A percentile compares a stretch with the other conserved stretches of the same genome.
These are phyloP conservation scores for Phodopus roborovskii DNA, from an alignment of 2,113 vertebrate genomes.

Conservation along the genomic window DNA sequence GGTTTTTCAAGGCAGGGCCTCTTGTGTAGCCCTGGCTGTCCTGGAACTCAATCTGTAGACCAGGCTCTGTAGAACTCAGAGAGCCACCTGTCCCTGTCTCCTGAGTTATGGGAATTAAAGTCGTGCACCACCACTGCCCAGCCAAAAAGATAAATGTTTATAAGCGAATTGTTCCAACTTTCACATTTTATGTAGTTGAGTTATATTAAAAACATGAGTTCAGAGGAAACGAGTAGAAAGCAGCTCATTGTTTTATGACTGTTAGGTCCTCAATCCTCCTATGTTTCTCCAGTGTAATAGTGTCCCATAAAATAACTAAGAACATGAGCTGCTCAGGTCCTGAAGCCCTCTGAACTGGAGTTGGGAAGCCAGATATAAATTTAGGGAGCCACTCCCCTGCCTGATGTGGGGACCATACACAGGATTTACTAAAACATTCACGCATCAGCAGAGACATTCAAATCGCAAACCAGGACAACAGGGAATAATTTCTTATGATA, in stretches of 20 bases:
- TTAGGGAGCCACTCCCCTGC: not conserved
- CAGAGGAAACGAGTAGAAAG: not conserved
- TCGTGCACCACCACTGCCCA: not conserved
- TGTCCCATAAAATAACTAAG: not conserved
- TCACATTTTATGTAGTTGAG: not conserved
- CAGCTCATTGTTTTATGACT: not conserved
- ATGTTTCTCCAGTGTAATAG: not conserved
- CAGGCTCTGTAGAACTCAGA: not conserved
- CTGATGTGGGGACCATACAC: not conserved
- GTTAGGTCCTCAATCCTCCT: not conserved
- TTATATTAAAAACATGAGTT: not conserved
- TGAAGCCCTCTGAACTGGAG: not conserved
- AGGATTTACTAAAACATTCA: not conserved
- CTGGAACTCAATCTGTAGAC: not conserved
- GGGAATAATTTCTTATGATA: not conserved
- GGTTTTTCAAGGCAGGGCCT: not conserved
- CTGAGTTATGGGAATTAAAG: not conserved
- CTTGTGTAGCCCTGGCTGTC: not conserved
- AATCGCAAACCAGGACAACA: not conserved
- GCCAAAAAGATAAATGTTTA: not conserved
- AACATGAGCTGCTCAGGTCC: not conserved
- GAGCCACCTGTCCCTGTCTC: not conserved
- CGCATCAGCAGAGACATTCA: not conserved
- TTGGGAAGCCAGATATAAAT: not conserved
- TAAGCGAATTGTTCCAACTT: not conserved